These are phyloP conservation scores for Agrypnia vestita DNA, from an alignment of 1,140 invertebrate genomes.

Conservation along the genomic window DNA sequence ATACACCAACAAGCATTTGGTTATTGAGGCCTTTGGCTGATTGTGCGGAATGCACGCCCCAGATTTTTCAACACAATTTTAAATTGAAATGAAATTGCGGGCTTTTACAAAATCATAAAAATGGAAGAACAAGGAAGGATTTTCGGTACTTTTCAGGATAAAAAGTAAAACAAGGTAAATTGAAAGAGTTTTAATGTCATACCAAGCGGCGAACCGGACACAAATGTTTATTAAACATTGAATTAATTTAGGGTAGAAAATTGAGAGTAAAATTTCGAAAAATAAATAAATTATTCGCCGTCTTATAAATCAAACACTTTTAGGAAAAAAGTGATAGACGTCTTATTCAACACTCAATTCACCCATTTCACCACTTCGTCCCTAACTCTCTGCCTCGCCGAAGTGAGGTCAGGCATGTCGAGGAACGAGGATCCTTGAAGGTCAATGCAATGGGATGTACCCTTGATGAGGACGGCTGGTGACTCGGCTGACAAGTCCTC, in stretches of 20 bases:
- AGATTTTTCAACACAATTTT: too few relatives aligned
- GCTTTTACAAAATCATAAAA: too few relatives aligned
- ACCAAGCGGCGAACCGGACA: too few relatives aligned
- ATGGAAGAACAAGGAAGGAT: background rate
- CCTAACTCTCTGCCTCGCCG: conserved; percentile 74
- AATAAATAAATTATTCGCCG: background rate
- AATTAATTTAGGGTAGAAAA: too few relatives aligned
- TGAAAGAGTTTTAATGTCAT: too few relatives aligned
- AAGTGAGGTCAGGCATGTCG: conserved; percentile 75
- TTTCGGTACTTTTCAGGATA: background rate
- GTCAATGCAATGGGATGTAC: conserved; percentile 84
- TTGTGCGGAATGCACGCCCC: too few relatives aligned
- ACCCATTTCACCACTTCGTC: conserved; percentile 76
- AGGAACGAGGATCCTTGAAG: conserved; percentile 73
- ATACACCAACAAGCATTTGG: too few relatives aligned
- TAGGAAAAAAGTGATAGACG: background rate
- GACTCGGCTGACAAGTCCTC: conserved; percentile 71
- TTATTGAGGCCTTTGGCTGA: too few relatives aligned
- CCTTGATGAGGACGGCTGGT: conserved; percentile 74
- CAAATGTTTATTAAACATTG: too few relatives aligned
- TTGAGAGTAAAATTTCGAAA: too few relatives aligned
- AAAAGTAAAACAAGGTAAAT: too few relatives aligned
- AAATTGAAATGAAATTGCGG: too few relatives aligned
- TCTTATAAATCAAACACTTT: background rate
- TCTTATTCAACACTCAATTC: background rate